These are phyloP conservation scores for Rapana venosa DNA, from an alignment of 2,888 invertebrate genomes.

Conservation along the genomic window DNA sequence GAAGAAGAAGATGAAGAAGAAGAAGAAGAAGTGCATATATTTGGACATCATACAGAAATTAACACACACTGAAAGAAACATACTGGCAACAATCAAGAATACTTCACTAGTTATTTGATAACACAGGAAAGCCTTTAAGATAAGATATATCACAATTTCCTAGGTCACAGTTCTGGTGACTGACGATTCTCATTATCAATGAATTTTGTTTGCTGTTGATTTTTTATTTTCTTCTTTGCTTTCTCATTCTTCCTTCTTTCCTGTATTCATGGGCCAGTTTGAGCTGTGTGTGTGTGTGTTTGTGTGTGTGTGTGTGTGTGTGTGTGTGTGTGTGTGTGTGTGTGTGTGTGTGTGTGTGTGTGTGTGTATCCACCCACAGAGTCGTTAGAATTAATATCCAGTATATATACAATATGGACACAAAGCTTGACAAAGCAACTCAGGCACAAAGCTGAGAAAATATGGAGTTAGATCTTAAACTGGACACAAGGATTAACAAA, in stretches of 20 bases:
- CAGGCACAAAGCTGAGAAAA: background rate
- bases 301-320: background rate
- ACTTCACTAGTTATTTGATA: too few relatives aligned
- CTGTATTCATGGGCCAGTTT: background rate
- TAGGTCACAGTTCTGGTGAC: too few relatives aligned
- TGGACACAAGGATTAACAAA: background rate
- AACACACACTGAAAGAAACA: too few relatives aligned
- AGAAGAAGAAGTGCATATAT: too few relatives aligned
- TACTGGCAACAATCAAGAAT: too few relatives aligned
- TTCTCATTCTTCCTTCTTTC: background rate
- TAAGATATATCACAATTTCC: too few relatives aligned
- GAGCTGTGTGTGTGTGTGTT: background rate
- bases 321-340: too few relatives aligned
- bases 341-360: background rate
- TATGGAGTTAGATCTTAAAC: background rate
- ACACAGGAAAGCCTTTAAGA: too few relatives aligned
- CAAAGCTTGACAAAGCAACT: background rate
- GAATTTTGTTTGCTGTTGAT: background rate
- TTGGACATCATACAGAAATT: too few relatives aligned
- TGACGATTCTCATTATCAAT: background rate
- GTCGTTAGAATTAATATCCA: background rate
- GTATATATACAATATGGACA: background rate
- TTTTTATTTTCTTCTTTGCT: background rate
- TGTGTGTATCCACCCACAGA: background rate
- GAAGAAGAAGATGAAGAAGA: too few relatives aligned